Evolutionary conservation across 2,113 vertebrate species (phyloP).

Genomic region (Tetrao urogallus): DNA sequence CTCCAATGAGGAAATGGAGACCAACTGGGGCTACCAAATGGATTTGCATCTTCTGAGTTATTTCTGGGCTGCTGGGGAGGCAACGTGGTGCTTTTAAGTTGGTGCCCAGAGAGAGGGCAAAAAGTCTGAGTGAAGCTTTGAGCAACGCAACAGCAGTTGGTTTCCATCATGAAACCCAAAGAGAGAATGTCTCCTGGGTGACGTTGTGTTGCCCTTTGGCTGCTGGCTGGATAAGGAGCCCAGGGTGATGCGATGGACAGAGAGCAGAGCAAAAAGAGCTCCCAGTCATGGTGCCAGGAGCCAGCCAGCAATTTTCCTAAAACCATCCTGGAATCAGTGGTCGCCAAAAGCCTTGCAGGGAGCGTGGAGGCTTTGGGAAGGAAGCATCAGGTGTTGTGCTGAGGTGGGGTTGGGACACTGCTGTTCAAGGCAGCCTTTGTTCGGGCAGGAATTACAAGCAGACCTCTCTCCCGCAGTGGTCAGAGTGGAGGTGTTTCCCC

Average conservation of each 20-base stretch:
- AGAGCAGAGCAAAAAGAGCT: rapidly evolving
- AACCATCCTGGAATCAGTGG: rapidly evolving
- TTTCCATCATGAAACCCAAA: not conserved
- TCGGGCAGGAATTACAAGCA: not conserved
- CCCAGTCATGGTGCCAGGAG: not conserved
- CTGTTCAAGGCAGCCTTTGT: not conserved
- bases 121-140: not conserved
- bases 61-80: not conserved
- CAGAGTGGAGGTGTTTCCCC: not conserved
- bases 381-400: rapidly evolving
- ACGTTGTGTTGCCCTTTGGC: too few relatives aligned
- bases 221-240: not conserved
- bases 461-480: not conserved
- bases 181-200: rapidly evolving
- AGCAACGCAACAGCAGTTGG: not conserved
- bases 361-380: rapidly evolving
- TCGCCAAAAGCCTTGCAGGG: rapidly evolving
- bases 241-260: rapidly evolving
- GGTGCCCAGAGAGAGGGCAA: not conserved
- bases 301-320: not conserved
- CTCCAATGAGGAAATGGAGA: rapidly evolving
- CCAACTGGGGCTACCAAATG: rapidly evolving
- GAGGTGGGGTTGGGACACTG: rapidly evolving
- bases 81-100: rapidly evolving
- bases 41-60: not conserved